Base-by-base conservation (phyloP, 1,140 invertebrate species). In the Drosophila nasuta region DNA sequence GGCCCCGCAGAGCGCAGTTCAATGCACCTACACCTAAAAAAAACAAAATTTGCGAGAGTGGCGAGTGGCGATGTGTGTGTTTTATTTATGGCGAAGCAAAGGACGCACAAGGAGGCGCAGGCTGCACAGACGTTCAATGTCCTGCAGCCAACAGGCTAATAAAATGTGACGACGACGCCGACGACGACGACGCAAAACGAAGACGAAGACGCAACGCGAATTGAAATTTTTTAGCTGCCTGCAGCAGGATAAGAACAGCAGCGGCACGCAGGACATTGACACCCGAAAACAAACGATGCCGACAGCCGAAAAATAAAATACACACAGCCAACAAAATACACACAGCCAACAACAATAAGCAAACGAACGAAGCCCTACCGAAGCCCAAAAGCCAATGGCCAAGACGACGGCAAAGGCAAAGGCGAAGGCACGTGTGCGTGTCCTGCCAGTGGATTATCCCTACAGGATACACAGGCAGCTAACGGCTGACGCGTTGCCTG, bases 111-210 rank as follows among this genome's bases (percentile, higher is more conserved):
- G 77, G 76, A 80, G 77, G 73, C 77, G 79, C 52, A 60, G 69
- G 74, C 70, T 33, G 70, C 66, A 70, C 74, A 79, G 77, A 79
- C 77, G 75, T 79, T 71, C 74, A 79, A 91, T 91, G 87, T 91
- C 87, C 87, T 91, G 87, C 79, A 90, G 82, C 87, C 79, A 79
- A 88, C 80, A 78, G 80, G 83, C 83, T 87, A 87, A 87, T 87
- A 87, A 88, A 87, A 87, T 87, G 83, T 87, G 83, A 88, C 83
- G 82, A 59, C 56, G 60, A 41, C 73, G 54, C 10, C 13, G 52
- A 11, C 49, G 33, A 25, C 1, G 43, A 13, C 17, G 13, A 49
- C n/a, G 52, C 15, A 1, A 2, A 33, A 13, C n/a, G n/a, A 54
- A 3, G 30, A 13, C 51, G 33, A 38, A 15, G 10, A 81, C 81